Conservation (phyloP, 2,113 vertebrate genomes). For the Ophiodon elongatus region DNA sequence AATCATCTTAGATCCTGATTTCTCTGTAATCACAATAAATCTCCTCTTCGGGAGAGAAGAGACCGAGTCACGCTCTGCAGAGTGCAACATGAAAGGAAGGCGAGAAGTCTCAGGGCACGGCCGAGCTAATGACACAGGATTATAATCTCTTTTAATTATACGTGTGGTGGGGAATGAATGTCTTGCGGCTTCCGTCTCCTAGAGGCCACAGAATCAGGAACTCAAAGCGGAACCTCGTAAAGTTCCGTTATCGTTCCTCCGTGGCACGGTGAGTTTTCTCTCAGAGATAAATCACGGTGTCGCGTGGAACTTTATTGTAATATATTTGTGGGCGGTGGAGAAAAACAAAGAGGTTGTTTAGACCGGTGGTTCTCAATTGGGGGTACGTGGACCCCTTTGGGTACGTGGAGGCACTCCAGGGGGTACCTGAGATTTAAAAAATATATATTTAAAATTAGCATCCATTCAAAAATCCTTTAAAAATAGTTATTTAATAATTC, state of each 20-base stretch:
- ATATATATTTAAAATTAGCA: no score
- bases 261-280: no score
- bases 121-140: slow-evolving; percentile 42
- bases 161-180: slow-evolving; percentile 32
- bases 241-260: no score
- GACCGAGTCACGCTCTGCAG: slow-evolving; percentile 44
- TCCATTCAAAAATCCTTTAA: no score
- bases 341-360: slow-evolving; percentile 42
- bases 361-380: no score
- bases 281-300: slow-evolving; percentile 35
- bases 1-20: slow-evolving; percentile 38
- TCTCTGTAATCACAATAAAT: slow-evolving; percentile 61
- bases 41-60: slow-evolving; percentile 58
- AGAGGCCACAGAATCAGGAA: neutral
- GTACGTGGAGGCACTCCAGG: no score
- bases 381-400: no score
- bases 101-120: slow-evolving; percentile 40
- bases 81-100: slow-evolving; percentile 55
- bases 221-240: slow-evolving; percentile 29
- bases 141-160: slow-evolving; percentile 71
- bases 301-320: slow-evolving; percentile 22
- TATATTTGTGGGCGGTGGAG: slow-evolving; percentile 1
- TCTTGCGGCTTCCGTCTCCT: slow-evolving; percentile 18
- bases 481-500: no score
- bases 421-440: no score